Evolutionary conservation across 2,797 vertebrate genomes (phyloP).

Genomic region (Echeneis naucrates): DNA sequence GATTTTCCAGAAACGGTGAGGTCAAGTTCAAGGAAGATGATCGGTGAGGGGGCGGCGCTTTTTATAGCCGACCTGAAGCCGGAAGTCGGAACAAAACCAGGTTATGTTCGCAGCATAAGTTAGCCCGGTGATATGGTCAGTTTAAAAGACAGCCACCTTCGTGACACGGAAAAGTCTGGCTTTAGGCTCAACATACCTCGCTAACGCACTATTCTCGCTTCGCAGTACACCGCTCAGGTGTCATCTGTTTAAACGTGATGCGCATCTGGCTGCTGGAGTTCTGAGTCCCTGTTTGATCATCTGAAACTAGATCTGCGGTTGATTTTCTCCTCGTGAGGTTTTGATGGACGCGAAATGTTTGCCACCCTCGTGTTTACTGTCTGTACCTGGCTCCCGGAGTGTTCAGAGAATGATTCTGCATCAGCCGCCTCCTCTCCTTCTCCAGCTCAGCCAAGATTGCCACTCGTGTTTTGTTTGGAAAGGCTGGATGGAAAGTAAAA

Average conservation of each 20-base stretch:
- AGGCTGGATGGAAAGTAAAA: slow-evolving; percentile 78
- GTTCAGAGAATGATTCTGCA: slow-evolving; percentile 94
- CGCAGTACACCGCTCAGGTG: no score
- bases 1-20: no score
- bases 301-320: neutral
- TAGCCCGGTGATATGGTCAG: no score
- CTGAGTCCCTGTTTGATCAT: neutral
- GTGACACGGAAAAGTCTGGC: no score
- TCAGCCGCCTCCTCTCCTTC: slow-evolving; percentile 94
- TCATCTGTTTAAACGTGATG: neutral
- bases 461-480: slow-evolving; percentile 94
- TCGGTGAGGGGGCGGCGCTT: no score
- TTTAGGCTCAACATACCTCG: no score
- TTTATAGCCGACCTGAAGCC: no score
- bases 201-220: no score
- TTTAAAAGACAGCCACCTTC: no score
- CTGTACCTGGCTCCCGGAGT: slow-evolving; percentile 94
- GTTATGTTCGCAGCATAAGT: no score
- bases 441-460: slow-evolving; percentile 97
- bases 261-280: neutral
- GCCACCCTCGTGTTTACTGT: neutral
- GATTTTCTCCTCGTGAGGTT: neutral
- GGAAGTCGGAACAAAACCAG: no score
- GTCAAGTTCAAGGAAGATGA: no score
- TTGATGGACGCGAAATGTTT: neutral